Base-by-base conservation (phyloP, 2,113 vertebrate genomes). In the Pseudopodoces humilis region DNA sequence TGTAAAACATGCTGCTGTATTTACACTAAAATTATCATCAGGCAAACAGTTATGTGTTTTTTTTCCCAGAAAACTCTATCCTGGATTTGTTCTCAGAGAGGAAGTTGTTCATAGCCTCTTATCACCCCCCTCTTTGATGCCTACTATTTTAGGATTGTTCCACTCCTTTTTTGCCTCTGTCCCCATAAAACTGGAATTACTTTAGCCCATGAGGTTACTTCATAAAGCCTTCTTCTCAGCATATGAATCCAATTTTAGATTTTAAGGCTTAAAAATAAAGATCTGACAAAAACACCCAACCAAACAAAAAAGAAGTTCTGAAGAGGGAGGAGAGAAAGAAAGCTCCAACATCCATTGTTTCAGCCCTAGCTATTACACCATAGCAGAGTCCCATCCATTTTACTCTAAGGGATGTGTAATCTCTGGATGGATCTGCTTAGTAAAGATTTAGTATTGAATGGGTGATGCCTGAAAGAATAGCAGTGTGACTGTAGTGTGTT, bases 71-170 rank as follows among this genome's bases (percentile, higher is more conserved):
- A 96, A 96, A 67, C 5, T 65, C 22, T 71, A 62, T 82, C 70
- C 55, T 79, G 65, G 88, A 55, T 88, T 96, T 84, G 37, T 90
- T 94, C 65, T 93, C 43, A 58, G 74, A 88, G 15, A 88, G 88
- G 86, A 96, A 95, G 77, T 92, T 88, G 76, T 72, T 93, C 77
- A 82, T 22, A 59, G 65, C 21, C n/a, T 93, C 58, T 88, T 62
- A 72, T 72, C 65, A 93, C 27, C 77, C 64, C 41, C 22, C 6
- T 86, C 79, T 94, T 70, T 79, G 80, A 94, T 76, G 80, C 53
- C 44, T 95, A 65, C 77, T 96, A 97, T 97, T 96, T 93, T 92
- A 81, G 49, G 77, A 88, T 86, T n/a, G 14, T 47, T 95, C 80
- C 83, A 46, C 41, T 92, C 41, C 46, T 83, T 65, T 63, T 91